phyloP scores from a whole-genome alignment of 2,888 invertebrate species.

The Pristionchus arcanus region DNA sequence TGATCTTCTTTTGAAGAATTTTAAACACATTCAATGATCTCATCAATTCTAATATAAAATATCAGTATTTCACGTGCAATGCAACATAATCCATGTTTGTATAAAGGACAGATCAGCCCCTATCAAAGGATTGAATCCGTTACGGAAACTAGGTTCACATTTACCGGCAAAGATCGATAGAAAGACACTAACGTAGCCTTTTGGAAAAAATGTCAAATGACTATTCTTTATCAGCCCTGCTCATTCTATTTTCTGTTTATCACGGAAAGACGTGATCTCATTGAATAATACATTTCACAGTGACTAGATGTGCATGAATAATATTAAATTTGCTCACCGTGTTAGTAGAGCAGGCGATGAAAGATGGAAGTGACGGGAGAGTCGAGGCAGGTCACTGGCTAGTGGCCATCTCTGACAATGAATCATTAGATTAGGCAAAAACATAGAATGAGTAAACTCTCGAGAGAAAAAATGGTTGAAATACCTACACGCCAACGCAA shows the following conservation, averaged over 20 bases:
- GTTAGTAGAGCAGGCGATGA: conserved; percentile 44
- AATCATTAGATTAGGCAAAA: background rate
- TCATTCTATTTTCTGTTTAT: background rate
- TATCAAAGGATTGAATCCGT: too few species aligned
- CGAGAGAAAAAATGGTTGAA: too few species aligned
- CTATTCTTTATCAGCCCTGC: background rate
- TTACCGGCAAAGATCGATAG: background rate
- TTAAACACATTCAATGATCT: too few species aligned
- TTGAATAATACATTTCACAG: background rate
- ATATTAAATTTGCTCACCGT: background rate
- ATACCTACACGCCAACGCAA: too few species aligned
- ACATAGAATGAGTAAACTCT: too few species aligned
- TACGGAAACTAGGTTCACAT: background rate
- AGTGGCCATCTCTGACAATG: background rate
- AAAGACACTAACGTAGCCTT: background rate
- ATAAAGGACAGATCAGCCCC: too few species aligned
- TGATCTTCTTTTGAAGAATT: background rate
- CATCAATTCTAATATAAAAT: too few species aligned
- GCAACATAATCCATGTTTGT: too few species aligned
- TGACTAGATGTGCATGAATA: background rate
- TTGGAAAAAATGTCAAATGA: background rate
- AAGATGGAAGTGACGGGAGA: background rate
- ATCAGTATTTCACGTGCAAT: too few species aligned
- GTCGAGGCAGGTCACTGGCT: conserved; percentile 8
- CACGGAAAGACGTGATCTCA: background rate